phyloP scores from a whole-genome alignment of 1,140 invertebrate genomes.

The Mylabris phalerata region DNA sequence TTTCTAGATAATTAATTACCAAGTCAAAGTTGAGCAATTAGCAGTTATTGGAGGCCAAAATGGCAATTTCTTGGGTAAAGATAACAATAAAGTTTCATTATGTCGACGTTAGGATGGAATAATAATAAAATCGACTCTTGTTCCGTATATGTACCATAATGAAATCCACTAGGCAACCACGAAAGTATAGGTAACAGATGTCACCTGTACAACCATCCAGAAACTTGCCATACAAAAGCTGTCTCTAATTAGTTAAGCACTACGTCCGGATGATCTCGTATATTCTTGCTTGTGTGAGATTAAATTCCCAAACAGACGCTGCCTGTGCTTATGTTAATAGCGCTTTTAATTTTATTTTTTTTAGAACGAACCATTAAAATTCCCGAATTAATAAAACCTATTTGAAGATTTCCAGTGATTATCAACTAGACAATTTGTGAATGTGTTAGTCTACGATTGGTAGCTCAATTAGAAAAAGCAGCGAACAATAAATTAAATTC shows the following conservation, averaged over 20 bases:
- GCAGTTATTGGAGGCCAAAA: too few relatives aligned
- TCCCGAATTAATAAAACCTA: too few relatives aligned
- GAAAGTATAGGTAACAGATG: constrained; percentile 19
- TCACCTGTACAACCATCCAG: constrained; percentile 16
- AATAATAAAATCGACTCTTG: constrained; percentile 5
- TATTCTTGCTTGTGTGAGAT: constrained; percentile 14
- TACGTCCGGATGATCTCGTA: constrained; percentile 13
- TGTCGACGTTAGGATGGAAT: constrained; percentile 2
- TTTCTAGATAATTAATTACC: too few relatives aligned
- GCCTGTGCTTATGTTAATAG: neutral
- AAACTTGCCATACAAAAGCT: constrained; percentile 12
- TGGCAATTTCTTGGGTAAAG: neutral
- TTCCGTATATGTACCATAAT: constrained; percentile 1
- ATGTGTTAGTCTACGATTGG: too few relatives aligned
- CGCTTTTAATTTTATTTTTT: too few relatives aligned
- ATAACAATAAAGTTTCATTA: constrained; percentile 3
- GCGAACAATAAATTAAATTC: too few relatives aligned
- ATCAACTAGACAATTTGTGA: too few relatives aligned
- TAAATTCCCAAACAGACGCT: constrained; percentile 13
- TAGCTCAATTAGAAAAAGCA: too few relatives aligned
- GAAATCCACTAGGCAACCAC: constrained; percentile 13
- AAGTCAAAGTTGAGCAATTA: too few relatives aligned
- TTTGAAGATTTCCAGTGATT: too few relatives aligned
- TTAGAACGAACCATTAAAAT: too few relatives aligned
- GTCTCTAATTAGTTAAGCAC: constrained; percentile 18